Conservation (phyloP, 2,797 vertebrate species). For the Echeneis naucrates region DNA sequence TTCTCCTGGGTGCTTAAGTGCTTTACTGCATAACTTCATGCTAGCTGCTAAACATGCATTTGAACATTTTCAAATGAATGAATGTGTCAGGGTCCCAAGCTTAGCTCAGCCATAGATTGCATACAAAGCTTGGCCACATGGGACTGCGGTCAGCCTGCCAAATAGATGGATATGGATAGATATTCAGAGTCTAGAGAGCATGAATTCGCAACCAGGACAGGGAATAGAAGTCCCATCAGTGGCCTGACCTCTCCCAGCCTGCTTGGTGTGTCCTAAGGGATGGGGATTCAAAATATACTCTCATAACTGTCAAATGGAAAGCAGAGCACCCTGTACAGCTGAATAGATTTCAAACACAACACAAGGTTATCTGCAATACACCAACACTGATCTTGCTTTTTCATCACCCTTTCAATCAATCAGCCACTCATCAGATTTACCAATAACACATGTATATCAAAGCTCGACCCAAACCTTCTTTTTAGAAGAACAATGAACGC, state of each 20-base stretch:
- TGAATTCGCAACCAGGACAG: slow-evolving; percentile 83
- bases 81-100: slow-evolving; percentile 61
- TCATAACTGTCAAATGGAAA: slow-evolving; percentile 76
- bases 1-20: slow-evolving; percentile 57
- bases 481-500: slow-evolving; percentile 72
- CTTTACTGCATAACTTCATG: slow-evolving; percentile 57
- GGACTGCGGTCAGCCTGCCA: slow-evolving; percentile 70
- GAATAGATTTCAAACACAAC: slow-evolving; percentile 62
- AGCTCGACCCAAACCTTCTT: slow-evolving; percentile 61
- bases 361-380: slow-evolving; percentile 55
- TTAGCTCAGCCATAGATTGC: slow-evolving; percentile 63
- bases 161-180: slow-evolving; percentile 78
- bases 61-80: slow-evolving; percentile 66
- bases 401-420: slow-evolving; percentile 69
- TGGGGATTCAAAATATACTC: slow-evolving; percentile 75
- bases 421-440: slow-evolving; percentile 62
- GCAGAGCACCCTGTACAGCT: slow-evolving; percentile 54
- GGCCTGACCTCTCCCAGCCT: slow-evolving; percentile 83
- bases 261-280: slow-evolving; percentile 77
- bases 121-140: slow-evolving; percentile 67
- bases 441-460: slow-evolving; percentile 60
- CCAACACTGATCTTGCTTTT: slow-evolving; percentile 42
- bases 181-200: slow-evolving; percentile 77
- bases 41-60: slow-evolving; percentile 71
- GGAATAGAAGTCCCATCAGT: slow-evolving; percentile 83